phyloP scores from a whole-genome alignment of 2,113 vertebrate genomes.

The Toxotes chatareus region DNA sequence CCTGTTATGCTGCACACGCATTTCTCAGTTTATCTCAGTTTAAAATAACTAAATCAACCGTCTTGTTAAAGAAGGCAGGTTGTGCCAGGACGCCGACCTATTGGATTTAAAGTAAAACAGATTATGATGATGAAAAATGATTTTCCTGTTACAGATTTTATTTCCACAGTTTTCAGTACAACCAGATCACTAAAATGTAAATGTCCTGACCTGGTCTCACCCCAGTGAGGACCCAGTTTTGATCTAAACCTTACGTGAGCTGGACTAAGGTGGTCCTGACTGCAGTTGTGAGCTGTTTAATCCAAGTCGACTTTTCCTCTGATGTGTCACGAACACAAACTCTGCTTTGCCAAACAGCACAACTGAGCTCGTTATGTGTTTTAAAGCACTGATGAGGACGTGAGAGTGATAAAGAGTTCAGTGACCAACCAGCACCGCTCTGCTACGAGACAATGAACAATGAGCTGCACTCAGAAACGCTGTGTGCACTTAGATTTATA shows the following conservation, averaged over 20 bases:
- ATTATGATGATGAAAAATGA: too few species aligned
- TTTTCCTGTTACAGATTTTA: constrained; percentile 2
- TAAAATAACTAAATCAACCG: too few species aligned
- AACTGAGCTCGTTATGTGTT: background rate
- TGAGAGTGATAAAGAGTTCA: constrained; percentile 1
- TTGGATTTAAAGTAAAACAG: too few species aligned
- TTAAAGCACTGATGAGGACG: constrained; percentile 5
- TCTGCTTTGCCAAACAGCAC: background rate
- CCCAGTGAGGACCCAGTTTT: background rate
- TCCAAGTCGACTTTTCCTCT: constrained; percentile 18
- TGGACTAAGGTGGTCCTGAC: background rate
- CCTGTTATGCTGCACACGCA: too few species aligned
- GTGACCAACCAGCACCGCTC: constrained; percentile 2
- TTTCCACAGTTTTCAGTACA: background rate
- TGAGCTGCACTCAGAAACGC: constrained; percentile 55
- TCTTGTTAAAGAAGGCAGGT: too few species aligned
- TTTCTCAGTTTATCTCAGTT: too few species aligned
- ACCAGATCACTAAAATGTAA: background rate
- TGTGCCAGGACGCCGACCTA: too few species aligned
- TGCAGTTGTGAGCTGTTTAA: background rate
- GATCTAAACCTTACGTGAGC: background rate
- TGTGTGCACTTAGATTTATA: constrained; percentile 73
- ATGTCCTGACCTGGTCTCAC: background rate
- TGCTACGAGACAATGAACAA: constrained; percentile 73
- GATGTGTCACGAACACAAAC: constrained; percentile 25